A percentile compares a stretch with the other conserved stretches of the same genome.
Evolutionary conservation across 2,888 invertebrate genomes (phyloP).

Genomic region (Sinhomidia bicolor): DNA sequence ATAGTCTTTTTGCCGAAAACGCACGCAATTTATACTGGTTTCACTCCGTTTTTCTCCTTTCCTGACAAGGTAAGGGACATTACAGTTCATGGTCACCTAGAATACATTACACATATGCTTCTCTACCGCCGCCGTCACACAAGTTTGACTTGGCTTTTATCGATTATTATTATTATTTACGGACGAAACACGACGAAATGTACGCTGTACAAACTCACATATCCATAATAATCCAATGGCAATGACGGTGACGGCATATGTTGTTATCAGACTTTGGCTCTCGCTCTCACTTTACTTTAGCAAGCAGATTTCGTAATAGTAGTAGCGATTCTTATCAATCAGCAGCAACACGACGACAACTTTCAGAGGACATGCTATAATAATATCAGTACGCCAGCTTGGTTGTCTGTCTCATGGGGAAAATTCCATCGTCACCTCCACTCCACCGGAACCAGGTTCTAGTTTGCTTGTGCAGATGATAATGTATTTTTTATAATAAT

Average conservation of each 20-base stretch:
- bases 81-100: slow-evolving; percentile 64
- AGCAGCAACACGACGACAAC: slow-evolving; percentile 8
- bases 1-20: not conserved
- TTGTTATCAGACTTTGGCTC: not conserved
- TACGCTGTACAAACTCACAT: not conserved
- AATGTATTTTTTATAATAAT: not conserved
- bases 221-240: slow-evolving; percentile 5
- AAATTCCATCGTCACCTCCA: slow-evolving; percentile 12
- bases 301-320: slow-evolving; percentile 6
- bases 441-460: slow-evolving; percentile 22
- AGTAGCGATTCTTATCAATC: slow-evolving; percentile 16
- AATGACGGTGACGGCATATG: slow-evolving; percentile 6
- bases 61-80: slow-evolving; percentile 60
- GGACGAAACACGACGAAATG: not conserved
- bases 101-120: not conserved
- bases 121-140: not conserved
- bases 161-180: not conserved
- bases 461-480: not conserved
- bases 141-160: slow-evolving; percentile 40
- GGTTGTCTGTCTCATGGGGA: not conserved
- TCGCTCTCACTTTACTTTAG: not conserved
- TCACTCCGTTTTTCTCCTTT: slow-evolving; percentile 14
- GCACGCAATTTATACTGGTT: slow-evolving; percentile 29
- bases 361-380: slow-evolving; percentile 10
- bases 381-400: not conserved